Evolutionary conservation across 2,888 invertebrate species (phyloP).

Genomic region (Scaptomyza parva): DNA sequence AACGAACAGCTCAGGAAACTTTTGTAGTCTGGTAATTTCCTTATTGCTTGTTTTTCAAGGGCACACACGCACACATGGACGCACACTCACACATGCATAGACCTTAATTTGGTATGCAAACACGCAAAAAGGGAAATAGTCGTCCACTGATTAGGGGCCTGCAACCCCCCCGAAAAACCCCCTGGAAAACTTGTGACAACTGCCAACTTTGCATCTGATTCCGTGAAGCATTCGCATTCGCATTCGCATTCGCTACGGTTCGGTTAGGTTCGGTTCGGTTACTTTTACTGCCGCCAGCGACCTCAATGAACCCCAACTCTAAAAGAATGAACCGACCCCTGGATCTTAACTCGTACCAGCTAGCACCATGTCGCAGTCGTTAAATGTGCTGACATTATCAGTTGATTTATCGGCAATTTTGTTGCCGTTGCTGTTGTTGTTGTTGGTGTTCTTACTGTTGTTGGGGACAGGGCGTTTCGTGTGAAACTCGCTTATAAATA

Average conservation of each 20-base stretch:
- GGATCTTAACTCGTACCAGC: constrained; percentile 3
- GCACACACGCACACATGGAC: background rate
- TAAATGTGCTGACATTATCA: constrained; percentile 79
- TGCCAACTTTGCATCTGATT: constrained; percentile 39
- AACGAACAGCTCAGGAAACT: constrained; percentile 4
- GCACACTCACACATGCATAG: background rate
- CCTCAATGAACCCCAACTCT: constrained; percentile 24
- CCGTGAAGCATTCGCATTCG: no score
- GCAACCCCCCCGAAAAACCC: constrained; percentile 4
- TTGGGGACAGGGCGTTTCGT: constrained; percentile 55
- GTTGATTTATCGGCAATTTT: constrained; percentile 77
- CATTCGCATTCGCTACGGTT: constrained; percentile 5
- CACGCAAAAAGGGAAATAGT: constrained; percentile 28
- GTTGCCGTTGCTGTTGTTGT: constrained; percentile 43
- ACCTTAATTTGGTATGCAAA: constrained; percentile 50
- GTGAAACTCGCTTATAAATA: constrained; percentile 51
- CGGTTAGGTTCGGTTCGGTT: background rate
- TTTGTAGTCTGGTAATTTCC: constrained; percentile 39
- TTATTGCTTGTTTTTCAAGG: constrained; percentile 22
- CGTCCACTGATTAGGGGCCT: constrained; percentile 40
- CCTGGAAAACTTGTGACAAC: constrained; percentile 48
- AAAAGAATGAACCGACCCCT: background rate
- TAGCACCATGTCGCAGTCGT: constrained; percentile 40
- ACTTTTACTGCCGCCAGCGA: constrained; percentile 16
- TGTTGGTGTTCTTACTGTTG: constrained; percentile 43